Evolutionary conservation across 2,888 invertebrate genomes (phyloP).

Genomic region (Cheiracanthium punctorium): DNA sequence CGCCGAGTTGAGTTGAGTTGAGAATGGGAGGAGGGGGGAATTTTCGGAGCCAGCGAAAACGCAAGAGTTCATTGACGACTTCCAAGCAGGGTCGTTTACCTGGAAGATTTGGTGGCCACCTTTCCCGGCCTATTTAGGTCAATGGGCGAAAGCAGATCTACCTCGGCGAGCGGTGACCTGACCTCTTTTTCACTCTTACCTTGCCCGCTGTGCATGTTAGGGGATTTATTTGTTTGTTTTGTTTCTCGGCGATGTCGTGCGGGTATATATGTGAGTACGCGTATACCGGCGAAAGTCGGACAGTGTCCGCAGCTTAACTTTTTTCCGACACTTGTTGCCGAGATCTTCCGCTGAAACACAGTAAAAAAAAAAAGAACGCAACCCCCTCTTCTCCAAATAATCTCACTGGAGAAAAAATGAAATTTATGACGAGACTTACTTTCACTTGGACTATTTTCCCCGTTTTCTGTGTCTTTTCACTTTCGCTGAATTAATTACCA

Average conservation of each 20-base stretch:
- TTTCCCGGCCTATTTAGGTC: constrained; percentile 50
- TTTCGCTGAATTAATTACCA: neutral
- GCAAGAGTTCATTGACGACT: constrained; percentile 59
- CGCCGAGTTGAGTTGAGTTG: neutral
- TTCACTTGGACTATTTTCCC: neutral
- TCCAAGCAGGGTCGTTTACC: constrained; percentile 7
- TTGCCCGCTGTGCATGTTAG: constrained; percentile 26
- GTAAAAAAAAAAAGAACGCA: constrained; percentile 17
- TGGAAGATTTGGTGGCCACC: constrained; percentile 55
- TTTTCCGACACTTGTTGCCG: constrained; percentile 26
- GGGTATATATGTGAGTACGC: constrained; percentile 14
- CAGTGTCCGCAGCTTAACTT: constrained; percentile 59
- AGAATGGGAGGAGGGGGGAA: constrained; percentile 14
- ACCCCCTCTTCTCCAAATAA: neutral
- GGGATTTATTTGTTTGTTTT: constrained; percentile 20
- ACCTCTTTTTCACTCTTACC: constrained; percentile 67
- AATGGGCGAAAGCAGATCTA: constrained; percentile 66
- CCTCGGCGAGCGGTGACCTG: constrained; percentile 53
- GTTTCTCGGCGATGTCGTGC: constrained; percentile 27
- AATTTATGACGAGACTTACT: neutral
- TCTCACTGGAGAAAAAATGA: neutral
- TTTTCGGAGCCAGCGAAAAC: constrained; percentile 15
- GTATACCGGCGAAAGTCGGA: constrained; percentile 47
- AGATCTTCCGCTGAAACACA: constrained; percentile 43
- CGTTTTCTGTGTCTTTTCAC: neutral